phyloP scores from a whole-genome alignment of 2,113 vertebrate species.

The Datnioides undecimradiatus region DNA sequence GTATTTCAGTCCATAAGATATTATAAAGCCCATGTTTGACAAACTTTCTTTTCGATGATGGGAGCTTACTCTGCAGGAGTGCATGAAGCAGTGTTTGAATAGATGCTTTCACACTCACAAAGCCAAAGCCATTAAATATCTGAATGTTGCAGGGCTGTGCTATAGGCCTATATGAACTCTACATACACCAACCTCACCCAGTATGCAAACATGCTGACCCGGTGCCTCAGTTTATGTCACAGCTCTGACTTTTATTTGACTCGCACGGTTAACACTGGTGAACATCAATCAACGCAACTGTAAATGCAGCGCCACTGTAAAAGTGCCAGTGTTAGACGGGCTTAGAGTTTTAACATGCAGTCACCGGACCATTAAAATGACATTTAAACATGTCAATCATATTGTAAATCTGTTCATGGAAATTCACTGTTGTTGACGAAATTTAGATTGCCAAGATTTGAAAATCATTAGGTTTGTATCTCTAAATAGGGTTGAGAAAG shows the following conservation, averaged over 20 bases:
- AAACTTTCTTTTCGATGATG: neutral
- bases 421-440: neutral
- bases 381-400: conserved; percentile 19
- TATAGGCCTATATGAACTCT: neutral
- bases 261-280: conserved; percentile 28
- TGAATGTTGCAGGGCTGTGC: neutral
- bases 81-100: neutral
- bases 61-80: neutral
- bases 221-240: neutral
- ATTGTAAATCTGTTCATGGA: neutral
- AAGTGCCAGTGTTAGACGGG: conserved; percentile 27
- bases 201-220: conserved; percentile 29
- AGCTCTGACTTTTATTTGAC: conserved; percentile 57
- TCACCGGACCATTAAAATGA: conserved; percentile 12
- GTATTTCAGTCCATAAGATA: no score
- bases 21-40: no score
- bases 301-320: conserved; percentile 51
- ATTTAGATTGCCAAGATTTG: neutral
- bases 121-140: neutral
- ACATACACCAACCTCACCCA: neutral
- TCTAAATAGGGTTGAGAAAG: neutral
- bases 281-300: conserved; percentile 40
- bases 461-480: neutral
- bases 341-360: conserved; percentile 34
- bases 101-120: neutral